Conservation (phyloP, 2,113 vertebrate genomes). For the Phrynosoma platyrhinos region DNA sequence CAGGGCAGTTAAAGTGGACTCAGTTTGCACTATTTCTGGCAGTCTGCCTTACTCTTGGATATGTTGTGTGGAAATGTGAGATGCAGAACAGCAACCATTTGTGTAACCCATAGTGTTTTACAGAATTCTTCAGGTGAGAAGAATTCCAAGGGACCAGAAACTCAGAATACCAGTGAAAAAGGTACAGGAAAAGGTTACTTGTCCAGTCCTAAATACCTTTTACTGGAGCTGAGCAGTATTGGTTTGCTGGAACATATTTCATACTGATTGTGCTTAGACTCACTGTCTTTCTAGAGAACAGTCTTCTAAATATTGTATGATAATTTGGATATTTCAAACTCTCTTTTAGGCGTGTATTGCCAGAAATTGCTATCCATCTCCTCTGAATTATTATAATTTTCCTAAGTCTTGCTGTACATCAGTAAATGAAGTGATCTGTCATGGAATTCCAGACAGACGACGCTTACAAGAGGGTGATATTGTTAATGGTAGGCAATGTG, state of each 20-base stretch:
- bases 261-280: neutral
- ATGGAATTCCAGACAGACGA: constrained; percentile 95
- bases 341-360: constrained; percentile 90
- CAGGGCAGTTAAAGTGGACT: no score
- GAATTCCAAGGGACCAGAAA: neutral
- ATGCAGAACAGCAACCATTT: no score
- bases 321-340: constrained; percentile 55
- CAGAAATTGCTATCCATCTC: constrained; percentile 97
- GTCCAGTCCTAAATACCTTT: neutral
- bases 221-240: neutral
- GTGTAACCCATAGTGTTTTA: no score
- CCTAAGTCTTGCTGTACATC: constrained; percentile 99
- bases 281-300: neutral
- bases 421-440: constrained; percentile 98
- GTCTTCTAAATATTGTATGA: constrained; percentile 18
- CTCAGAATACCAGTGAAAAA: neutral
- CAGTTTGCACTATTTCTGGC: no score
- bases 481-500: constrained; percentile 87
- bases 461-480: constrained; percentile 94
- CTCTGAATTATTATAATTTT: constrained; percentile 99
- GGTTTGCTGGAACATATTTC: neutral
- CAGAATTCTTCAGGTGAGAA: no score
- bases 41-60: no score
- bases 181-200: neutral
- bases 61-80: no score